A percentile compares a stretch with the other conserved stretches of the same genome.
Evolutionary conservation across 1,140 invertebrate genomes (phyloP).

Genomic region (Helicoverpa zea): DNA sequence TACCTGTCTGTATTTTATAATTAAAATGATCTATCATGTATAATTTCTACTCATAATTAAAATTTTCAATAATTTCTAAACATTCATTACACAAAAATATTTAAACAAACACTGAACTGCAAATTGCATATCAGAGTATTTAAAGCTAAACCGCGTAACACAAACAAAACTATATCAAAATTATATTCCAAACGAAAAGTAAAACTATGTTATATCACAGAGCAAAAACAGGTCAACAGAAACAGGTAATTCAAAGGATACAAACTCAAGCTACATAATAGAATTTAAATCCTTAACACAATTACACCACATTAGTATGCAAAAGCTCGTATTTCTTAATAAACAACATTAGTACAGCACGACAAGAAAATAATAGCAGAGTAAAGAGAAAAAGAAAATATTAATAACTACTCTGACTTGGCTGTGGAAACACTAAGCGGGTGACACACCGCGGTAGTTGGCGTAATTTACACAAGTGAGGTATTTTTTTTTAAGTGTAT

Average conservation of each 20-base stretch:
- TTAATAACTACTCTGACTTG: conserved; percentile 28
- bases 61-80: no score
- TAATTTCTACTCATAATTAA: no score
- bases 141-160: no score
- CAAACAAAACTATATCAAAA: background rate
- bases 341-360: background rate
- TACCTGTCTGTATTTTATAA: no score
- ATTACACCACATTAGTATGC: conserved; percentile 22
- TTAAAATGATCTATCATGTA: no score
- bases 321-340: conserved; percentile 16
- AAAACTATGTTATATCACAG: background rate
- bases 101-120: no score
- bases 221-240: background rate
- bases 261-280: conserved; percentile 14
- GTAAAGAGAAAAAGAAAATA: conserved; percentile 28
- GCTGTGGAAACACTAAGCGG: background rate
- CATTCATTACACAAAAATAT: no score
- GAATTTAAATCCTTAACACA: conserved; percentile 31
- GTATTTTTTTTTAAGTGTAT: no score
- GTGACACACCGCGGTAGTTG: no score
- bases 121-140: no score
- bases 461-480: no score
- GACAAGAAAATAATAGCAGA: conserved; percentile 20
- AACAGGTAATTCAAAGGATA: background rate
- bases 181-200: background rate